phyloP scores from a whole-genome alignment of 64 coral and sea anemone genomes.

The Cladopsammia gracilis region DNA sequence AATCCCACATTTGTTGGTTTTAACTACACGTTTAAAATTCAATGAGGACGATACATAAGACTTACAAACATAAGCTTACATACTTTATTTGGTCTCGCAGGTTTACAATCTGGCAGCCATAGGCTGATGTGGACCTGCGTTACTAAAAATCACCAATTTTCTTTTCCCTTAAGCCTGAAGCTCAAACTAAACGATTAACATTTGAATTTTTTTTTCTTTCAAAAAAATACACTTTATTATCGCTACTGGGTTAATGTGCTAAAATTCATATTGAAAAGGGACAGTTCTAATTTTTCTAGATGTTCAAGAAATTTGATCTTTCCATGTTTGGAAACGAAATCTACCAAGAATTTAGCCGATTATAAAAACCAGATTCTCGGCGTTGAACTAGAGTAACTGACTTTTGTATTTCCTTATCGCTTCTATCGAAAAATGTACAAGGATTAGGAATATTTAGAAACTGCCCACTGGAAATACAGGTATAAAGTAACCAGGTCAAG shows the following conservation, averaged over 20 bases:
- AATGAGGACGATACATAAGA: background rate
- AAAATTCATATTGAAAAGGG: background rate
- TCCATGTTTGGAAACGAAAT: background rate
- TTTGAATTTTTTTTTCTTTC: background rate
- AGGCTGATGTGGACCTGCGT: too few species aligned
- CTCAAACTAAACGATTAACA: background rate
- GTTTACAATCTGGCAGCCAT: too few species aligned
- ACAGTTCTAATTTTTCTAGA: background rate
- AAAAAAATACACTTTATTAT: slow-evolving; percentile 20
- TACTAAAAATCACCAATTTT: background rate
- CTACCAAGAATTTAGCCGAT: background rate
- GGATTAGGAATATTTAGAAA: slow-evolving; percentile 16
- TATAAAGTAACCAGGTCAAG: slow-evolving; percentile 2
- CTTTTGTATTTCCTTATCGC: background rate
- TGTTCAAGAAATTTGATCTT: background rate
- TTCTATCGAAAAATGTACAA: background rate
- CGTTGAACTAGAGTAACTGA: background rate
- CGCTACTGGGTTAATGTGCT: background rate
- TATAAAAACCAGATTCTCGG: background rate
- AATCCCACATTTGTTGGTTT: slow-evolving; percentile 10
- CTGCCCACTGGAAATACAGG: background rate
- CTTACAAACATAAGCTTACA: too few species aligned
- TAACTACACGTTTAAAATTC: background rate
- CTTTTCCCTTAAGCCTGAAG: background rate
- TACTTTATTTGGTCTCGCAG: too few species aligned